Evolutionary conservation across 2,113 vertebrate species (phyloP), one percentile per base, ranked within the genome.

Genomic region (Ptilorrhoa leucosticta): DNA sequence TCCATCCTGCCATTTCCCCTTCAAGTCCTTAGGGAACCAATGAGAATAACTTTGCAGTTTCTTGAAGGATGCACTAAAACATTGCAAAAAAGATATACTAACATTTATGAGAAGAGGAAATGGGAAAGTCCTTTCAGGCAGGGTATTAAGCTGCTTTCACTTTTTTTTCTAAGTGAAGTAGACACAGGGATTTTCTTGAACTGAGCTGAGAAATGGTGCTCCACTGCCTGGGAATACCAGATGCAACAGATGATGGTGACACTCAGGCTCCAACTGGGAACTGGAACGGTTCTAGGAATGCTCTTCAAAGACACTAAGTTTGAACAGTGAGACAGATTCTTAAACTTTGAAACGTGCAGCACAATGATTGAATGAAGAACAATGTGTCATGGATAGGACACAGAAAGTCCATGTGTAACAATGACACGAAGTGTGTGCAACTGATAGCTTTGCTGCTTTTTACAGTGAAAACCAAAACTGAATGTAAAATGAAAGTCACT

Each of bases 231-330:
- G 70, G 30, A 81, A 18, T 21, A 47, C 5, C 39, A 31, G 44
- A 3, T 42, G 5, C 22, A 27, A 31, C 0, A 73, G 33, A 6
- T 26, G 39, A 19, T 8, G 13, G 26, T 2, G 5, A 24, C 28
- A 42, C 10, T 20, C 11, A 40, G 76, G 18, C 21, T 44, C 69
- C 65, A 70, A 0, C 15, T 15, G 54, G 63, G 54, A 91, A 60
- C 27, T 14, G 53, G 56, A 56, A 65, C 5, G 8, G 5, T 11
- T 68, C 33, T 26, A 56, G 27, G 33, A 60, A 51, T 2, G 7
- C 15, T 60, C 50, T 69, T 85, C 56, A 69, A 60, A 28, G 33
- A n/a, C 26, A 56, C 13, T 33, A 10, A 16, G 7, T 21, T 48
- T 83, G 57, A 79, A 44, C 10, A 66, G 26, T 11, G 45, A 77